A percentile compares a stretch with the other conserved stretches of the same genome.
Conservation (phyloP, 2,888 invertebrate genomes). For the Prenolepis imparis region DNA sequence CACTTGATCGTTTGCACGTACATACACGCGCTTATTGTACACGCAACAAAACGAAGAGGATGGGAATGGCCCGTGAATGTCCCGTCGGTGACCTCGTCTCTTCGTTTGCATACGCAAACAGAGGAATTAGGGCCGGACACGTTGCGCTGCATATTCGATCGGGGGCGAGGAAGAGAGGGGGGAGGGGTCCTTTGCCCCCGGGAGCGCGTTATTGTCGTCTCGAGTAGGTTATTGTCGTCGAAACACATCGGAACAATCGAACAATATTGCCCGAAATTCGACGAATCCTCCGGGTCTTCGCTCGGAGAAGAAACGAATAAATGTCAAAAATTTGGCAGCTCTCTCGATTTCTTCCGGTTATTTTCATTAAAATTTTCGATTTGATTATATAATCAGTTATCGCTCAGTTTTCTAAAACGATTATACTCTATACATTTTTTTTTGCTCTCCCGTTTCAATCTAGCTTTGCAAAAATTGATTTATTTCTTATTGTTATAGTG, state of each 20-base stretch:
- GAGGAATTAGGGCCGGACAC: conserved; percentile 79
- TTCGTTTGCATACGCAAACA: conserved; percentile 83
- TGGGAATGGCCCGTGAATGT: conserved; percentile 51
- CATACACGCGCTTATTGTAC: conserved; percentile 33
- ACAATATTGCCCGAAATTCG: conserved; percentile 60
- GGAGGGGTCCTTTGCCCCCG: conserved; percentile 56
- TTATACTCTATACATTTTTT: not conserved
- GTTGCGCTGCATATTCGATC: conserved; percentile 65
- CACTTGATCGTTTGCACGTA: conserved; percentile 11
- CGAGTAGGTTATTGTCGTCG: conserved; percentile 65
- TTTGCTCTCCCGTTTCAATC: not conserved
- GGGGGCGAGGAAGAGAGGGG: not conserved
- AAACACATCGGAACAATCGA: conserved; percentile 68
- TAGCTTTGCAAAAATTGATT: not conserved
- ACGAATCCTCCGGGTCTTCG: conserved; percentile 46
- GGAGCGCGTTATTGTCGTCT: conserved; percentile 68
- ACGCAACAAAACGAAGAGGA: conserved; percentile 31
- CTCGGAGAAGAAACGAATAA: conserved; percentile 1
- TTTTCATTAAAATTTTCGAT: not conserved
- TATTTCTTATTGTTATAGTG: not conserved
- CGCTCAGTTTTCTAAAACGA: not conserved
- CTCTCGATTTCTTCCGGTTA: not conserved
- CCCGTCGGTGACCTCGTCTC: conserved; percentile 69
- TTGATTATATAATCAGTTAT: not conserved
- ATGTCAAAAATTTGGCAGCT: conserved; percentile 27